A percentile compares a stretch with the other conserved stretches of the same genome.
Conservation (phyloP, 2,888 invertebrate genomes). For the Antitype chi region DNA sequence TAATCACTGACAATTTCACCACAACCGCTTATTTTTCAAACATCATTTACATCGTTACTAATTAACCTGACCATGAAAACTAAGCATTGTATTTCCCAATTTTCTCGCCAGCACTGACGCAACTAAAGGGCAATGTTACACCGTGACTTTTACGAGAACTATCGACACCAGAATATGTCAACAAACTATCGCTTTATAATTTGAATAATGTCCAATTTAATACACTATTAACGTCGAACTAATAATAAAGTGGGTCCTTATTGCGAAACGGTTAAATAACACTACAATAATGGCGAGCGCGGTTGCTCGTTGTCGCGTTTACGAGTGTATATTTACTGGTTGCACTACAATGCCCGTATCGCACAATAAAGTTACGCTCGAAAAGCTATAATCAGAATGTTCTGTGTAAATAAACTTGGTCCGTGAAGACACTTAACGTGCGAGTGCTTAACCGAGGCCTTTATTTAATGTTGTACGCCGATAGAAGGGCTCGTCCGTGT, state of each 20-base stretch:
- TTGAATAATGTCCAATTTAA: conserved; percentile 60
- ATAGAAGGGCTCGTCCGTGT: conserved; percentile 70
- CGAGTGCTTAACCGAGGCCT: conserved; percentile 68
- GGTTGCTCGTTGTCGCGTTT: conserved; percentile 61
- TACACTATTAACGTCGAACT: conserved; percentile 61
- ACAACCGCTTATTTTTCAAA: conserved; percentile 50
- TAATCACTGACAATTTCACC: conserved; percentile 62
- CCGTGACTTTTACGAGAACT: conserved; percentile 49
- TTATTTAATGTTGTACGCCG: conserved; percentile 71
- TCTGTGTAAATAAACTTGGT: conserved; percentile 71
- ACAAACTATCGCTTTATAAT: conserved; percentile 50
- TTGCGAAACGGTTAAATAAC: conserved; percentile 63
- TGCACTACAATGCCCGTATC: conserved; percentile 68
- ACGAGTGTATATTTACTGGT: conserved; percentile 70
- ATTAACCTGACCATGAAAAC: conserved; percentile 48
- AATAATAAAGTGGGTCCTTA: conserved; percentile 68
- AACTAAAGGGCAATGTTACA: conserved; percentile 48
- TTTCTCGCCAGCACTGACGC: conserved; percentile 50
- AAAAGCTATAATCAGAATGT: conserved; percentile 74
- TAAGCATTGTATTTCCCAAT: conserved; percentile 57
- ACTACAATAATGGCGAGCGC: conserved; percentile 59
- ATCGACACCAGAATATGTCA: conserved; percentile 38
- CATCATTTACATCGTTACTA: conserved; percentile 45
- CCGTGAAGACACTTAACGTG: conserved; percentile 71
- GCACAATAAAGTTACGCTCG: conserved; percentile 71